Base-by-base conservation (phyloP, 2,888 invertebrate genomes). In the Leptinotarsa tumamoca region DNA sequence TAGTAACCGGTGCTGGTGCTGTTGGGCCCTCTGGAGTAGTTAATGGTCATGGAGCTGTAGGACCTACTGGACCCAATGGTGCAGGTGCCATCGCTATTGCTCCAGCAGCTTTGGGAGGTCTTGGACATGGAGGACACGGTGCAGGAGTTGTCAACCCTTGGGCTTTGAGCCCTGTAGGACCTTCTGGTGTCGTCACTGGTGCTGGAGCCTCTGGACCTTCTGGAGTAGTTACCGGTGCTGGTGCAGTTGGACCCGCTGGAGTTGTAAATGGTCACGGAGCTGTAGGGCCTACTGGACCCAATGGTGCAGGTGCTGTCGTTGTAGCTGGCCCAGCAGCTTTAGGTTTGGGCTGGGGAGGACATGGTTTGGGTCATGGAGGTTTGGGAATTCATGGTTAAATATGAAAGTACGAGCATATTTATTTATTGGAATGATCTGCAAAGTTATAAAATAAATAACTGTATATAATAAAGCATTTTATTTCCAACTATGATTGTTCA, bases 1-100 rank as follows among this genome's bases (percentile, higher is more conserved):
- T 68, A 27, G 68, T 68, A 0, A 75, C 75, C 61, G 75, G 75
- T 54, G 67, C 67, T 33, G 75, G 75, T 15, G 75, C 75, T 17
- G 68, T 27, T 23, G 75, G 75, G 66, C 75, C 75, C 54, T 72
- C 75, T 18, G 75, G 80, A 23, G 71, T 80, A 23, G 80, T 80
- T 17, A 80, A 74, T 52, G 80, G 80, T 68, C 74, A 67, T 33
- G 80, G 80, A 58, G 77, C 80, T 5, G 69, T 78, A 18, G 80
- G 80, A 61, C 80, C 80, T 4, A 78, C 78, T n/a, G 80, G 80
- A 52, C 78, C 78, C 14, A 79, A 79, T 50, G 79, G 79, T 15
- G 33, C 33, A 43, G 79, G 79, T 49, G 72, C 74, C 17, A 69
- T 72, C 58, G 52, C 58, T 7, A 67, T 27, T 33, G 67, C 49